phyloP scores from a whole-genome alignment of 2,113 vertebrate genomes.

The Colinus virginianus region DNA sequence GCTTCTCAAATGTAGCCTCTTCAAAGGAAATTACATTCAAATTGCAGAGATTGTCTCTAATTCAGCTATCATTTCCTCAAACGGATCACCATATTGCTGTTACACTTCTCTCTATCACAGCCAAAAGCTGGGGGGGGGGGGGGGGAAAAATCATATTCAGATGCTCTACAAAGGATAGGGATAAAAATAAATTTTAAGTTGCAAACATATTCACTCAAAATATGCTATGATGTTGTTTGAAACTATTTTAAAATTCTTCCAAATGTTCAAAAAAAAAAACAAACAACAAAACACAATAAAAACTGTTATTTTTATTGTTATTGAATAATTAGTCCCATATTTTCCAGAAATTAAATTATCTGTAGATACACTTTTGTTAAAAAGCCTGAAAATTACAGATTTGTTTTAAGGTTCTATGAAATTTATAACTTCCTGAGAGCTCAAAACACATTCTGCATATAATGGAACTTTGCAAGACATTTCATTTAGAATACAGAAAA shows the following conservation, averaged over 20 bases:
- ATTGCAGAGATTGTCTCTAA: not conserved
- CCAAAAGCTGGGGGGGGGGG: not conserved
- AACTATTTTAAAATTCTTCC: accelerated
- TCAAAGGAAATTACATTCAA: not conserved
- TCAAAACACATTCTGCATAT: not conserved
- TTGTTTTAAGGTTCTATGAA: not conserved
- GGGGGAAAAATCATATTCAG: accelerated
- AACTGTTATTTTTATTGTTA: accelerated
- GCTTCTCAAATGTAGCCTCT: not conserved
- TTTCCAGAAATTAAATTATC: not conserved
- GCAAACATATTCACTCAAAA: not conserved
- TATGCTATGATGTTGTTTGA: accelerated
- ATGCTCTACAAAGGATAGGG: not conserved
- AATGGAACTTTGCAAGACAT: not conserved
- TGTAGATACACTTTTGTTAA: not conserved
- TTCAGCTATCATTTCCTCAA: not conserved
- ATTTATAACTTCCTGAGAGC: not conserved
- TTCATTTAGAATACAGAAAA: not conserved
- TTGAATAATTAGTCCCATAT: not conserved
- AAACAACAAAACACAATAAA: not conserved
- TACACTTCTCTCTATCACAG: not conserved
- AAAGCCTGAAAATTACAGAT: not conserved
- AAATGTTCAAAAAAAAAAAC: not conserved
- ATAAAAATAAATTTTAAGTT: not conserved
- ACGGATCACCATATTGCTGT: not conserved